A percentile compares a stretch with the other conserved stretches of the same genome.
phyloP scores from a whole-genome alignment of 2,888 invertebrate genomes.

The Hedychridium roseum region DNA sequence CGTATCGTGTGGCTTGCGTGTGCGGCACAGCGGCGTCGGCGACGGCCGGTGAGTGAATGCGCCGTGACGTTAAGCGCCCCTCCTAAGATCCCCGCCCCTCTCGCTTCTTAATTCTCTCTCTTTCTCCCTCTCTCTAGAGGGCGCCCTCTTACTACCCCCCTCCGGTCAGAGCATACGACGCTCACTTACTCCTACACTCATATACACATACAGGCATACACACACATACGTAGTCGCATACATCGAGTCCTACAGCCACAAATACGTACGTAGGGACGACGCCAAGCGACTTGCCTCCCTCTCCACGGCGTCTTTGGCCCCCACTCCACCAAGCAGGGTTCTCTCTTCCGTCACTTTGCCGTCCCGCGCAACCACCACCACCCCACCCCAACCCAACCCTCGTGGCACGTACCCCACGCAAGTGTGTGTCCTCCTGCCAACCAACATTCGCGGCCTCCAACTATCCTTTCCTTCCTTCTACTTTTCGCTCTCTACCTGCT shows the following conservation, averaged over 20 bases:
- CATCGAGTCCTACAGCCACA: too few species aligned
- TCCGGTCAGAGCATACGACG: too few species aligned
- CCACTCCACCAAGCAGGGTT: constrained; percentile 15
- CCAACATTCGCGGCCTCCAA: constrained; percentile 48
- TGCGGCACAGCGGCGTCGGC: constrained; percentile 57
- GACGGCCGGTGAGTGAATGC: constrained; percentile 62
- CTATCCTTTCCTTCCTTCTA: constrained; percentile 38
- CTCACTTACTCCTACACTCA: not conserved
- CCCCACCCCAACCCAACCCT: constrained; percentile 13
- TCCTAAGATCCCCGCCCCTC: constrained; percentile 52
- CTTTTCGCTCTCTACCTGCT: not conserved
- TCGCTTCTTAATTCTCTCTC: constrained; percentile 26
- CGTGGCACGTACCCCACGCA: constrained; percentile 25
- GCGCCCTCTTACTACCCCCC: not conserved
- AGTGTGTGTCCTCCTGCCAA: constrained; percentile 11
- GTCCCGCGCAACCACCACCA: constrained; percentile 27
- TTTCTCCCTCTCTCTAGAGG: constrained; percentile 1
- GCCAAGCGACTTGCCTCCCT: too few species aligned
- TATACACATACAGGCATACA: too few species aligned
- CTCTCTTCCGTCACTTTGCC: constrained; percentile 32
- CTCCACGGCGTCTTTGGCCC: constrained; percentile 8
- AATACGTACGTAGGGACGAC: too few species aligned
- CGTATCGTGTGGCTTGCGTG: constrained; percentile 53
- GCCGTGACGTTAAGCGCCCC: constrained; percentile 59
- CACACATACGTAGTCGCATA: too few species aligned